Conservation (phyloP, 92 coral and sea anemone species). For the Palythoa caribaeorum region DNA sequence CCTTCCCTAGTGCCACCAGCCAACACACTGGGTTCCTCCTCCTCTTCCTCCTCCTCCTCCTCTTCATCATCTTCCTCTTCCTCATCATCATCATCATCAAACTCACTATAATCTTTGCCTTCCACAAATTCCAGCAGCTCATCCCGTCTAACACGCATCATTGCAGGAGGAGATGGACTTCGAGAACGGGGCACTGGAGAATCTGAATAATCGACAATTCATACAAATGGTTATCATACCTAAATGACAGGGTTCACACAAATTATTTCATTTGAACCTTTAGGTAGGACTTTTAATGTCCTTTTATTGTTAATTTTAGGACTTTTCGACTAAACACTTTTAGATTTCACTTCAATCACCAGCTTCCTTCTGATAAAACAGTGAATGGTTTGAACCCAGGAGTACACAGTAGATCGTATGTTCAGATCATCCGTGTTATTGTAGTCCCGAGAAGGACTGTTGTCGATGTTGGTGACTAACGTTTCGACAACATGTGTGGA, state of each 20-base stretch:
- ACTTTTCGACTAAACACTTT: too few relatives aligned
- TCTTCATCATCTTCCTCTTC: conserved; percentile 51
- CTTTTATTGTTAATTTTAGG: too few relatives aligned
- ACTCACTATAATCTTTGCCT: conserved; percentile 48
- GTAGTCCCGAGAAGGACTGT: too few relatives aligned
- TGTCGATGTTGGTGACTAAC: too few relatives aligned
- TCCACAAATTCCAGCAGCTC: conserved; percentile 83
- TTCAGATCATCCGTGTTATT: too few relatives aligned
- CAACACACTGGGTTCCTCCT: conserved; percentile 89
- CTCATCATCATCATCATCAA: neutral
- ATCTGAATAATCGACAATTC: conserved; percentile 30
- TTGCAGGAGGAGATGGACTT: conserved; percentile 71
- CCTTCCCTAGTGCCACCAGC: conserved; percentile 97
- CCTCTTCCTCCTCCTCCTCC: conserved; percentile 45
- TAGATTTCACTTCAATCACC: too few relatives aligned
- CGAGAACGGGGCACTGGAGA: conserved; percentile 75
- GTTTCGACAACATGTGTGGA: too few relatives aligned
- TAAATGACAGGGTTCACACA: neutral
- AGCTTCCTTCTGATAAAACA: too few relatives aligned
- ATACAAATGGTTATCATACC: neutral
- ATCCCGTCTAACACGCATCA: conserved; percentile 64
- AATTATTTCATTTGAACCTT: neutral
- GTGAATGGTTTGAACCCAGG: too few relatives aligned
- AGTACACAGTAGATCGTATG: too few relatives aligned
- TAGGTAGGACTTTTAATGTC: too few relatives aligned